These are phyloP conservation scores for Taenioides sp. DNA, from an alignment of 2,797 vertebrate species.

Conservation along the genomic window DNA sequence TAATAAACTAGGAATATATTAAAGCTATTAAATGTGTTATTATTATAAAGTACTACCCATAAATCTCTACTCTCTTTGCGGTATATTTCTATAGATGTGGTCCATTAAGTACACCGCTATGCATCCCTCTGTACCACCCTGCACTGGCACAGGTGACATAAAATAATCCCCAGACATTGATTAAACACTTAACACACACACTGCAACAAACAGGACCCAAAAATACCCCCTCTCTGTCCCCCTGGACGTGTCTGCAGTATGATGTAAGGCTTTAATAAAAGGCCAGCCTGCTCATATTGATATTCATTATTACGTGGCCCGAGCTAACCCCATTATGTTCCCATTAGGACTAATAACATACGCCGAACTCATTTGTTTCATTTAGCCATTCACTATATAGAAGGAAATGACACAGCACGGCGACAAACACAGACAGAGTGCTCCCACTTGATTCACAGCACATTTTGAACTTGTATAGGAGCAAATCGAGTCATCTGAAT, in stretches of 20 bases:
- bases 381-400: constrained; percentile 68
- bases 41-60: no score
- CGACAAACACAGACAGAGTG: constrained; percentile 59
- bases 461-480: constrained; percentile 34
- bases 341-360: constrained; percentile 80
- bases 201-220: constrained; percentile 16
- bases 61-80: neutral
- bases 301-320: constrained; percentile 79
- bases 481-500: constrained; percentile 43
- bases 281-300: constrained; percentile 72
- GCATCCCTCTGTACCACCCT: neutral
- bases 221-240: constrained; percentile 22
- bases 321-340: constrained; percentile 76
- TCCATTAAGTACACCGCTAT: neutral
- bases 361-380: constrained; percentile 78
- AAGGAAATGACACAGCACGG: constrained; percentile 61
- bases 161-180: constrained; percentile 14
- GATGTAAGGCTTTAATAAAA: constrained; percentile 85
- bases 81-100: neutral
- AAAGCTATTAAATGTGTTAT: no score
- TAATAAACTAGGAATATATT: no score
- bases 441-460: constrained; percentile 13
- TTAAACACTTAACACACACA: constrained; percentile 25
- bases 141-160: neutral
- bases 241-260: constrained; percentile 70